Conservation (phyloP, 2,797 vertebrate genomes). For the Fistularia commersonii region DNA sequence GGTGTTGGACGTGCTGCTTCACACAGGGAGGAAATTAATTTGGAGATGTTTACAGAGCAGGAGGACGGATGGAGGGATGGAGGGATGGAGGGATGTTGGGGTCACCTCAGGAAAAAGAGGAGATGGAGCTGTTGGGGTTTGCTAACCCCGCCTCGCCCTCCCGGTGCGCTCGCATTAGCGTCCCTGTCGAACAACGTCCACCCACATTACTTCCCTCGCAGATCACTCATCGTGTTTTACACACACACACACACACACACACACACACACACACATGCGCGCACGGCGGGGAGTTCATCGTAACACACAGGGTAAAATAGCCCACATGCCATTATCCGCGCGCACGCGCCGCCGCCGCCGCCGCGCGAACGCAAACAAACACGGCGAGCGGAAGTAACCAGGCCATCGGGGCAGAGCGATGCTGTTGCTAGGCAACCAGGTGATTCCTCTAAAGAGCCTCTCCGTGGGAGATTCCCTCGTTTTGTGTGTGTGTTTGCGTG, state of each 20-base stretch:
- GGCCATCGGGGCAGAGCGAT: slow-evolving; percentile 60
- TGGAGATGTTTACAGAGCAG: no score
- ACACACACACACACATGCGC: slow-evolving; percentile 6
- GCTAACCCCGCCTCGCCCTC: slow-evolving; percentile 8
- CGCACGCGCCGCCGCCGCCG: no score
- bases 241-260: slow-evolving; percentile 2
- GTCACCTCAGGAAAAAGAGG: slow-evolving; percentile 52
- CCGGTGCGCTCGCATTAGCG: slow-evolving; percentile 49
- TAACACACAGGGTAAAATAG: no score
- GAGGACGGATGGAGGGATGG: slow-evolving; percentile 31
- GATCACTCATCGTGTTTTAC: slow-evolving; percentile 31
- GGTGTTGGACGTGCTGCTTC: slow-evolving; percentile 14
- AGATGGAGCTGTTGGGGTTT: slow-evolving; percentile 37
- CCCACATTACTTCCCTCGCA: slow-evolving; percentile 60
- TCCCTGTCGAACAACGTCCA: slow-evolving; percentile 58
- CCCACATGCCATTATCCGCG: no score
- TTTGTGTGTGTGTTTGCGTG: no score
- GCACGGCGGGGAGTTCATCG: no score
- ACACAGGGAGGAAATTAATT: slow-evolving; percentile 31
- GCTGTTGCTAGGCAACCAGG: slow-evolving; percentile 80
- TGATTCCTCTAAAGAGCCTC: slow-evolving; percentile 75
- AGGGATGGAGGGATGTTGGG: slow-evolving; percentile 23
- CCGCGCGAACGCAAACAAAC: slow-evolving; percentile 42
- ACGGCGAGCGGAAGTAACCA: slow-evolving; percentile 59
- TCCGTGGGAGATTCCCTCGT: slow-evolving; percentile 73